phyloP scores from a whole-genome alignment of 2,113 vertebrate species.

The Atractosteus spatula region DNA sequence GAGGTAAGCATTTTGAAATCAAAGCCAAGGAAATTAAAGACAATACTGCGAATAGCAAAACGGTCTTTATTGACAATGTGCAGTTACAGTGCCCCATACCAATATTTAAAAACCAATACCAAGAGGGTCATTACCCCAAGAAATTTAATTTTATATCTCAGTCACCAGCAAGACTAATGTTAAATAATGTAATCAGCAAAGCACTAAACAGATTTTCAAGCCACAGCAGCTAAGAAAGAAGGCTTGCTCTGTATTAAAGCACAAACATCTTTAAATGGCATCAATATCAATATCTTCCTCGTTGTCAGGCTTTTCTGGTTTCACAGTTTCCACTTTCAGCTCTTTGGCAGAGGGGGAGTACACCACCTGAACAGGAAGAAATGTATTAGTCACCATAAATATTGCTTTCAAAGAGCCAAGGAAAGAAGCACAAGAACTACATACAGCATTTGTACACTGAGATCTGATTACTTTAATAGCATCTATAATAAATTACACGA shows the following conservation, averaged over 20 bases:
- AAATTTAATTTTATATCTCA: too few species aligned
- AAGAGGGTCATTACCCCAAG: slow-evolving; percentile 4
- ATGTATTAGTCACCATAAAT: background rate
- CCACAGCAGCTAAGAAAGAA: slow-evolving; percentile 37
- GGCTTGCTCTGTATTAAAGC: slow-evolving; percentile 23
- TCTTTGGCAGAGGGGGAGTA: slow-evolving; percentile 88
- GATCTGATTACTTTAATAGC: too few species aligned
- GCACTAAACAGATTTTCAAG: slow-evolving; percentile 55
- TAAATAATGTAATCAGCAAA: slow-evolving; percentile 52
- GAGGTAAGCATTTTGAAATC: too few species aligned
- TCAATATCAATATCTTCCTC: slow-evolving; percentile 98
- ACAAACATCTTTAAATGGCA: slow-evolving; percentile 77
- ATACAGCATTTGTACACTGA: too few species aligned
- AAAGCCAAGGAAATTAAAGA: slow-evolving; percentile 2
- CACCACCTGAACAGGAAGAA: slow-evolving; percentile 77
- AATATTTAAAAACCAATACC: slow-evolving; percentile 44
- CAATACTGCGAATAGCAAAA: slow-evolving; percentile 52
- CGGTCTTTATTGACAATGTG: slow-evolving; percentile 63
- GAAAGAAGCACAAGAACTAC: too few species aligned
- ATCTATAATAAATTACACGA: too few species aligned
- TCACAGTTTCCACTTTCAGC: slow-evolving; percentile 93
- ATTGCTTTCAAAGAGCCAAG: too few species aligned
- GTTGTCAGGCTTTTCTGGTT: slow-evolving; percentile 68
- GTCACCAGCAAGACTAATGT: slow-evolving; percentile 16
- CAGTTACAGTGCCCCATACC: slow-evolving; percentile 52